A percentile compares a stretch with the other conserved stretches of the same genome.
These are phyloP conservation scores for Capitulum mitella DNA, from an alignment of 2,888 invertebrate genomes.

Conservation along the genomic window DNA sequence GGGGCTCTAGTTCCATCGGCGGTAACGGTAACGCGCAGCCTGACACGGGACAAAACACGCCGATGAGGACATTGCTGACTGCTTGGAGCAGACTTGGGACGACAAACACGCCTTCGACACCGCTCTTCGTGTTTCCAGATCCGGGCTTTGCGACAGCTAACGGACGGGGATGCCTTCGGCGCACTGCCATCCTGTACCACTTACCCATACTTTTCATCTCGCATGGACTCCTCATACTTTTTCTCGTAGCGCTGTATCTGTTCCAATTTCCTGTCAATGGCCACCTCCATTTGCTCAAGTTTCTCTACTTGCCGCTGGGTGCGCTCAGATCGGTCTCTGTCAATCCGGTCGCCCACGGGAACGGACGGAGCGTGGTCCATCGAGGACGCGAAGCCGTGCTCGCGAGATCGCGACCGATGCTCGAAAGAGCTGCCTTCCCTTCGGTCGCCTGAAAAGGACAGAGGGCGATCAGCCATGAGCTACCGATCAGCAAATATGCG, in stretches of 20 bases:
- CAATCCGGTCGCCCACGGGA: conserved; percentile 4
- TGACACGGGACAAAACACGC: too few relatives aligned
- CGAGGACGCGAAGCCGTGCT: neutral
- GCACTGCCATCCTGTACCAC: neutral
- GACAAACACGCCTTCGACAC: too few relatives aligned
- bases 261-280: conserved; percentile 21
- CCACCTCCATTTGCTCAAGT: conserved; percentile 22
- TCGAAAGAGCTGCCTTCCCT: neutral
- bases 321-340: conserved; percentile 8
- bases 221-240: conserved; percentile 23
- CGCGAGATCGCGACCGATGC: neutral
- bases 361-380: neutral
- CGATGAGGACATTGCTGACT: too few relatives aligned
- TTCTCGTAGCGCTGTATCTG: conserved; percentile 24
- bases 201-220: conserved; percentile 17
- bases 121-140: too few relatives aligned
- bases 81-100: too few relatives aligned
- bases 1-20: too few relatives aligned
- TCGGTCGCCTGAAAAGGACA: neutral
- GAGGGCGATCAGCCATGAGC: too few relatives aligned
- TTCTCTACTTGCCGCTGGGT: conserved; percentile 24
- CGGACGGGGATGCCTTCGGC: too few relatives aligned
- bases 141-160: too few relatives aligned
- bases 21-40: too few relatives aligned
- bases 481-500: too few relatives aligned